Base-by-base conservation (phyloP, 2,888 invertebrate species). In the Eristalis pertinax region DNA sequence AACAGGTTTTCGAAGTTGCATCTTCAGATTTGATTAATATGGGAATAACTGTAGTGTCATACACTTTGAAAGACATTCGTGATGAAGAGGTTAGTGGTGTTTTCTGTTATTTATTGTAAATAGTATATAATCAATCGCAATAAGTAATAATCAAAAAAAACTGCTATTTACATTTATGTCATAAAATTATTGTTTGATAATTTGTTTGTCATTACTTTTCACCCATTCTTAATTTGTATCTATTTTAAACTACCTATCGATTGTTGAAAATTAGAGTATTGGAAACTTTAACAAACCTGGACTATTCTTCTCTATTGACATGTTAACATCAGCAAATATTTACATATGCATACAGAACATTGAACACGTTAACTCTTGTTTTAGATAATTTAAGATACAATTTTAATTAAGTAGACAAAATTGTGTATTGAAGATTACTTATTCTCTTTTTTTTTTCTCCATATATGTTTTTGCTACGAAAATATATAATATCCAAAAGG, bases 21-120 rank as follows among this genome's bases (percentile, higher is more conserved):
- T 98, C 98, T 26, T 98, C 98, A 70, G 98, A 98, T 94, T 94
- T 98, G 88, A 98, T 98, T 89, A 98, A 98, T 91, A 98, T 98
- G 98, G 98, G 98, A 63, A 98, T 98, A 90, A 98, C 98, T 10
- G 98, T 98, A 0, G 98, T 98, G 15, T 98, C 98, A 0, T 98
- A 98, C 92, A 98, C 98, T 0, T 94, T 98, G 35, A 98, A 98
- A 93, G 98, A 98, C 93, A 97, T 98, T 89, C 94, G 98, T 88
- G 98, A 98, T 92, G 98, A 98, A 93, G 98, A 98, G 96, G 98
- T 98, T 94, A 93, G 94, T 50, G 50, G 15, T 43, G 1, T 7
- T n/a, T 43, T 50, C 8, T 50, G 50, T 50, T 19, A 7, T 50
- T 63, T 2, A 41, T 32, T 38, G 8, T n/a, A 0, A 56, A 60